These are phyloP conservation scores for Hylyphantes graminicola DNA, from an alignment of 1,140 invertebrate genomes.

Conservation along the genomic window DNA sequence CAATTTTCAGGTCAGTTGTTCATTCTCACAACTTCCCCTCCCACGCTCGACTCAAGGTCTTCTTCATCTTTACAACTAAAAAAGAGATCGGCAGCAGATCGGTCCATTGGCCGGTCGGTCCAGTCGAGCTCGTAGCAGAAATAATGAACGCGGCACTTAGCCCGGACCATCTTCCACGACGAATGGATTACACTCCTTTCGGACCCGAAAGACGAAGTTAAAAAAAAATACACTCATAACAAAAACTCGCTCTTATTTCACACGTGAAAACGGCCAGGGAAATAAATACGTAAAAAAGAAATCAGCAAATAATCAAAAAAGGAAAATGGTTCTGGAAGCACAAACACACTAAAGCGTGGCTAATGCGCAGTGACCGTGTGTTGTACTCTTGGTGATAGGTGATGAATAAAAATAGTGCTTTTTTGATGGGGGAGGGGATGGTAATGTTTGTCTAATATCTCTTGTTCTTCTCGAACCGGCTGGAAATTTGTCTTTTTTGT, in stretches of 20 bases:
- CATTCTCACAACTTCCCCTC: constrained; percentile 20
- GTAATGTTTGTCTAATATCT: constrained; percentile 53
- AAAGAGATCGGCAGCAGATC: not conserved
- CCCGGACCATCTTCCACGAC: constrained; percentile 51
- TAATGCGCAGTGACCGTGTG: constrained; percentile 52
- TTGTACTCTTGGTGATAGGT: not conserved
- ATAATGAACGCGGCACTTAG: constrained; percentile 54
- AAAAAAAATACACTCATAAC: constrained; percentile 23
- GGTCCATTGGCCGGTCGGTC: constrained; percentile 36
- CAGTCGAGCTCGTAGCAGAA: constrained; percentile 56
- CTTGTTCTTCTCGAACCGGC: not conserved
- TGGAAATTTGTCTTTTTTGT: no score
- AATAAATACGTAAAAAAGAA: constrained; percentile 5
- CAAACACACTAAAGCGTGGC: constrained; percentile 44
- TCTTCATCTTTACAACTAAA: not conserved
- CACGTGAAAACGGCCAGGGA: constrained; percentile 55
- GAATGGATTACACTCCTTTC: constrained; percentile 45
- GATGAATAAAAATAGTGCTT: constrained; percentile 44
- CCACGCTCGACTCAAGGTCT: not conserved
- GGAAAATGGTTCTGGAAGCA: constrained; percentile 33
- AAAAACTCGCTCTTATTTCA: constrained; percentile 49
- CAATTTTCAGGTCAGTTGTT: not conserved
- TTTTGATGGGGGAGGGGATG: constrained; percentile 5
- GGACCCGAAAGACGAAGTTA: not conserved
- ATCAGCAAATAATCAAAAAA: not conserved